Evolutionary conservation across 37 sponge, comb jelly and placozoan genomes (phyloP).

Genomic region (Cliona cf. orientalis): DNA sequence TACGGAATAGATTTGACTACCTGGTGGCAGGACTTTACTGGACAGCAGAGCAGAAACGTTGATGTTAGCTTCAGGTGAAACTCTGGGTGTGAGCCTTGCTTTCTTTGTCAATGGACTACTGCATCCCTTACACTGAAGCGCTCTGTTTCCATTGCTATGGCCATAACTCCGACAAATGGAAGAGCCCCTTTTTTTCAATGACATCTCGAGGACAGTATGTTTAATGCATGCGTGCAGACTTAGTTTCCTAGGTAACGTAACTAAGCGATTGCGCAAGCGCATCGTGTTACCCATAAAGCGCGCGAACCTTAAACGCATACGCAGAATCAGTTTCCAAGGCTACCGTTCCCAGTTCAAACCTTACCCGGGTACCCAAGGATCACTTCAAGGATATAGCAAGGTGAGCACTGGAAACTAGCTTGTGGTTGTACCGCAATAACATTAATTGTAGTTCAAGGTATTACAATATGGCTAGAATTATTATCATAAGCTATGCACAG

Average conservation of each 20-base stretch:
- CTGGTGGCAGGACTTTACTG: not conserved
- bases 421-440: no score
- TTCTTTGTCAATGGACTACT: not conserved
- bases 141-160: constrained; percentile 25
- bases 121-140: constrained; percentile 1
- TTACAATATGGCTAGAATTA: no score
- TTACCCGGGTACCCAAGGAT: no score
- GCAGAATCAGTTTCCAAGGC: no score
- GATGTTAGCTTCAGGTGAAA: not conserved
- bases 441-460: no score
- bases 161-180: constrained; percentile 2
- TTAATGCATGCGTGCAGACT: not conserved
- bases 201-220: not conserved
- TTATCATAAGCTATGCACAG: no score
- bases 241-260: not conserved
- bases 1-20: constrained; percentile 9
- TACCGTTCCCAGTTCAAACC: no score
- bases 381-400: no score
- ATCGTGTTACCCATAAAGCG: no score
- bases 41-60: not conserved
- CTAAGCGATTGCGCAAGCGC: not conserved
- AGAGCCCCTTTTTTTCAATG: constrained; percentile 1
- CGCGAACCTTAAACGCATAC: no score
- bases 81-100: not conserved
- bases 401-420: no score